Evolutionary conservation across 2,888 invertebrate genomes (phyloP).

Genomic region (Anthophora plumipes): DNA sequence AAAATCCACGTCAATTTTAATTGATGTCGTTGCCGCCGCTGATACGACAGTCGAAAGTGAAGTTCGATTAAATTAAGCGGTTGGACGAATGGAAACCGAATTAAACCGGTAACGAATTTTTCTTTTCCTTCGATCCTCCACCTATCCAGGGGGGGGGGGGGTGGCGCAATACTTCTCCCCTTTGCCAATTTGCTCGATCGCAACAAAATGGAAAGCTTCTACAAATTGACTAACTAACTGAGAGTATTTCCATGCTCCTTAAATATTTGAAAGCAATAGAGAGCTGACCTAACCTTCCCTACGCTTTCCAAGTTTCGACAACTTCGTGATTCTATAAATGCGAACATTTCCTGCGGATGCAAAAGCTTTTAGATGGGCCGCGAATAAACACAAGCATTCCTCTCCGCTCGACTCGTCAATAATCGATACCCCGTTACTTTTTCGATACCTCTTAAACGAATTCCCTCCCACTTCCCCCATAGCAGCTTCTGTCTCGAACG

Average conservation of each 20-base stretch:
- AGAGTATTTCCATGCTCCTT: constrained; percentile 29
- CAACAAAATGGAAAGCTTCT: constrained; percentile 13
- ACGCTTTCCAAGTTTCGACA: constrained; percentile 2
- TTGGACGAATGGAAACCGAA: constrained; percentile 38
- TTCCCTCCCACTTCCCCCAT: too few species aligned
- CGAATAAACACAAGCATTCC: constrained; percentile 2
- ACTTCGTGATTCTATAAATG: constrained; percentile 25
- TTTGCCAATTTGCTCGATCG: constrained; percentile 1
- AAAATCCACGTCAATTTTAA: constrained; percentile 47
- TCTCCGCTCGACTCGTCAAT: neutral
- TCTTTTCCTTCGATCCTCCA: neutral
- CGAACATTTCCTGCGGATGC: neutral
- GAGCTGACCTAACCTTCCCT: neutral
- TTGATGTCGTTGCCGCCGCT: constrained; percentile 27
- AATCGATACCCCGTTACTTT: neutral
- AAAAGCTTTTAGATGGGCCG: constrained; percentile 15
- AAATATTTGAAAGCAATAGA: constrained; percentile 31
- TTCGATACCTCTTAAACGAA: neutral
- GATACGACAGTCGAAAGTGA: constrained; percentile 15
- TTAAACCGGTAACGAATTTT: constrained; percentile 46
- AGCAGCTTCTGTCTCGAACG: too few species aligned
- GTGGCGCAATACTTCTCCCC: too few species aligned
- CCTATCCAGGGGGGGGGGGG: too few species aligned
- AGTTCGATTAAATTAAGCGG: constrained; percentile 42
- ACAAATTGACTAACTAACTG: constrained; percentile 16